Base-by-base conservation (phyloP, 2,797 vertebrate genomes). In the Petrocephalus schoutedeni region DNA sequence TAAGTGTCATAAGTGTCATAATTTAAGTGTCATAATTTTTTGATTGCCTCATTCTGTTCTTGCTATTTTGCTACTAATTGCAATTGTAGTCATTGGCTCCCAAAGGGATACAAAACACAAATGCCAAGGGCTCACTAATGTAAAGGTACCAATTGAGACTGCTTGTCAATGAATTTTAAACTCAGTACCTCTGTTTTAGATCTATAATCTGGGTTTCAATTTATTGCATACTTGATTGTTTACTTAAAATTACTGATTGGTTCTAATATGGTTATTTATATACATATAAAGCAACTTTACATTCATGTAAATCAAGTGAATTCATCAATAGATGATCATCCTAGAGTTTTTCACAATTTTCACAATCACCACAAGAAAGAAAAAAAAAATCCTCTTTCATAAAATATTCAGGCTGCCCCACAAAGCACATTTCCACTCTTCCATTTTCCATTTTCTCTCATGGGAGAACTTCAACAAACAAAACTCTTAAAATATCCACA, bases 331-430 rank as follows among this genome's bases (percentile, higher is more conserved):
- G 57, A 88, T 53, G 74, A 54, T 28, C 54, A 56, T 28, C 23
- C 21, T 23, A 32, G 82, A 49, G 74, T 80, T 71, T 71, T 71
- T 41, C 36, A 80, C 74, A 49, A 49, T 80, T 49, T 80, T 49
- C 74, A 80, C 74, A 80, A 80, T 80, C 74, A 49, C 74, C 36
- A 88, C 58, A 8, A 58, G 16, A 57, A n/a, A 41, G 49, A 7
- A 2, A 57, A 36, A 45, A 86, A 61, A 41, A 19, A 8, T 32
- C 23, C 58, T 74, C 71, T n/a, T 86, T 59, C 83, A 86, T 86
- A 61, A 86, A 88, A 88, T 67, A 88, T 88, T 88, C 83, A 88
- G 54, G 61, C 32, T 23, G 53, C 54, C 61, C 36, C 61, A 77
- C 51, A 49, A 85, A 86, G 61, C 83, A 57, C 36, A 74, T 86